Evolutionary conservation across 2,113 vertebrate genomes (phyloP).

Genomic region (Silurus asotus): DNA sequence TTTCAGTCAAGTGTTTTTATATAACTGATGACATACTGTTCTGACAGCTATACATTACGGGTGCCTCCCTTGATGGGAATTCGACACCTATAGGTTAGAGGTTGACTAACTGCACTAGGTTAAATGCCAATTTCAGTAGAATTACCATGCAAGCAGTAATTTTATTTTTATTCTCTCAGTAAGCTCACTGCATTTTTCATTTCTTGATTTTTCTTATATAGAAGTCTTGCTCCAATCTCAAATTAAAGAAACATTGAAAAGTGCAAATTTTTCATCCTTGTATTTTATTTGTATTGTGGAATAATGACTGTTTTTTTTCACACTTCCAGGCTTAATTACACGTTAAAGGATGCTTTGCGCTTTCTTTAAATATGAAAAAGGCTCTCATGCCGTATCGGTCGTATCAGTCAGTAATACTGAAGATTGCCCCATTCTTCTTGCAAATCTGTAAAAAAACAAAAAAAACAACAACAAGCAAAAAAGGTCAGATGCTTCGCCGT

Average conservation of each 20-base stretch:
- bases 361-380: conserved; percentile 50
- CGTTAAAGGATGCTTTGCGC: conserved; percentile 19
- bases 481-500: not conserved
- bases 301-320: not conserved
- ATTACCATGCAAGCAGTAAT: not conserved
- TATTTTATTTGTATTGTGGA: not conserved
- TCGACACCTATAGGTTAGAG: conserved; percentile 21
- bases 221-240: conserved; percentile 33
- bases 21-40: not conserved
- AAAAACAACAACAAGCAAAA: conserved; percentile 14
- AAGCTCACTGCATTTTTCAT: not conserved
- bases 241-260: not conserved
- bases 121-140: not conserved
- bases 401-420: conserved; percentile 59
- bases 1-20: not conserved
- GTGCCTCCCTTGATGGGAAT: not conserved
- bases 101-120: too few relatives aligned
- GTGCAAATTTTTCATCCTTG: not conserved
- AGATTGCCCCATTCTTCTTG: conserved; percentile 67
- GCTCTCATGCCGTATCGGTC: not conserved
- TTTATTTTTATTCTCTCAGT: not conserved
- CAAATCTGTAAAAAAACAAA: conserved; percentile 62
- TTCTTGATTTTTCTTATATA: not conserved
- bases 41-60: not conserved
- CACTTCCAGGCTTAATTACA: not conserved